Base-by-base conservation (phyloP, 2,888 invertebrate genomes). In the Mesochorus sp. region DNA sequence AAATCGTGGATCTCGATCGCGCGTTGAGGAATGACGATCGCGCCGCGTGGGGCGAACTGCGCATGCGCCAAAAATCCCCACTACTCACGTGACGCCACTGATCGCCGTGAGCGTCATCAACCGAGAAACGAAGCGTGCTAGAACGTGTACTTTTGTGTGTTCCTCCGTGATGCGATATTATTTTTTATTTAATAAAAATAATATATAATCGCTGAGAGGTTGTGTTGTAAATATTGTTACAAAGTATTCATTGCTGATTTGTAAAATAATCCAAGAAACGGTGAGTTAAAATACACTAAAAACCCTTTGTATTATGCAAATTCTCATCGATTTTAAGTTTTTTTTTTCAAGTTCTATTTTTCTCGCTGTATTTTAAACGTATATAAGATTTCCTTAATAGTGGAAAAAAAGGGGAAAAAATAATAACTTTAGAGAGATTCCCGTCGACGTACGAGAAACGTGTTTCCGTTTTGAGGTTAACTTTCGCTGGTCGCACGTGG, bases 101-200 rank as follows among this genome's bases (percentile, higher is more conserved):
- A 19, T n/a, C 21, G 34, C n/a, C n/a, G 24, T 14, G 14, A 2
- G 10, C 19, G 8, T 2, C 47, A n/a, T n/a, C n/a, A 12, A 53
- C 10, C 26, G 39, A 64, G 4, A 47, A 74, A 49, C 51, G 31
- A 53, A 74, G 74, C 64, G 70, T 28, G 10, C 24, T 24, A 2
- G 1, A 34, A 34, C 26, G 17, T 51, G 24, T 51, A 24, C 26
- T 49, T 31, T 42, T 37, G 55, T 49, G 78, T 85, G 85, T 84
- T 88, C 92, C 92, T 92, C 92, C 86, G 92, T 92, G 92, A 92
- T 91, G 92, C 92, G 90, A 86, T 87, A 82, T 79, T 87, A 84
- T 83, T 79, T 68, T 28, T 53, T 44, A 19, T n/a, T 0, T 37
- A 42, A 28, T 74, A 81, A 83, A 81, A 83, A 82, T 83, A 47